Evolutionary conservation across 2,797 vertebrate genomes (phyloP), one percentile per base, ranked within the genome.

Genomic region (Spondyliosoma cantharus): DNA sequence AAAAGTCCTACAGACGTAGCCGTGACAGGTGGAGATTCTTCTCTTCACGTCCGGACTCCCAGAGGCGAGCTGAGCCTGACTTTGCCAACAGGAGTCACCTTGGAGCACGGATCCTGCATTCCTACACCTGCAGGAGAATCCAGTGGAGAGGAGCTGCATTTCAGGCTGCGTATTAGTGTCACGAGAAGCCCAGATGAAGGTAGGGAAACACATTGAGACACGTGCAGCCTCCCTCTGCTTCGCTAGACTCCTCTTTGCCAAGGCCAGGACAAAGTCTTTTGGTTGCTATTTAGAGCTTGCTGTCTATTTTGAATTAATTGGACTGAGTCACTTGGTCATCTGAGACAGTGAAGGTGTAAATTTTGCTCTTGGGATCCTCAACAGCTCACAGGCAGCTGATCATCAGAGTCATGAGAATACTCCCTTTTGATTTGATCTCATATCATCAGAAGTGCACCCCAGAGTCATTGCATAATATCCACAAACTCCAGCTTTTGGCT

Each of bases 51-150:
- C 77, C 84, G 57, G 45, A 93, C 90, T 17, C 84, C 91, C 5
- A 75, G 74, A 63, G 85, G 88, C 58, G 84, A 93, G 73, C 84
- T 89, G 17, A 88, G 75, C 58, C 52, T 96, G 59, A n/a, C 13
- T 43, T 83, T 98, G 57, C 96, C 96, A 50, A 77, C 92, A 90
- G 97, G 91, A 88, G 94, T 98, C 93, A 91, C 90, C 63, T 93
- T 96, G 20, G 86, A 87, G 27, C 95, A 93, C 64, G 91, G 94
- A 3, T 96, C 96, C 8, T 95, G 95, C 79, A 68, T 94, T 2
- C 95, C 93, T 3, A 93, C 96, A 3, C 86, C 85, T 16, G 91
- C 85, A 0, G 81, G 95, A 3, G 88, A 90, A 8, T 42, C 80
- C 12, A 8, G 71, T 4, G 94, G 84, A 5, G 95, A 96, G 2